phyloP scores from a whole-genome alignment of 1,140 invertebrate genomes.

The Lordiphosa collinella region DNA sequence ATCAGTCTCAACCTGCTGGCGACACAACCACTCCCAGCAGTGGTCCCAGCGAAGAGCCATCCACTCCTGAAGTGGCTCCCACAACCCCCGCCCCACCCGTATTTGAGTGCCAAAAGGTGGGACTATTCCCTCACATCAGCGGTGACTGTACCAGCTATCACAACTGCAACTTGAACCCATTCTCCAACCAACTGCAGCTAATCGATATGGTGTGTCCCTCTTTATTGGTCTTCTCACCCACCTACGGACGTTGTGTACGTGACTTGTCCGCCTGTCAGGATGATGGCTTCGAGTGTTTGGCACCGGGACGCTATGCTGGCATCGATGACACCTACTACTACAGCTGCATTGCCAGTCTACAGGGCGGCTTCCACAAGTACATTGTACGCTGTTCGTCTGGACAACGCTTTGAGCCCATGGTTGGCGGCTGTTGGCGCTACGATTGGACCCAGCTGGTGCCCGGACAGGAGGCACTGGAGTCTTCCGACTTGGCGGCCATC shows the following conservation, averaged over 20 bases:
- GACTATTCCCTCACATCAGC: slow-evolving; percentile 37
- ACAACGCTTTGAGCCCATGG: slow-evolving; percentile 35
- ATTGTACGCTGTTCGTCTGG: slow-evolving; percentile 55
- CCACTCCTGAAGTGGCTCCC: slow-evolving; percentile 13
- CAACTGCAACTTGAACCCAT: slow-evolving; percentile 37
- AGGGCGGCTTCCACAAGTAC: slow-evolving; percentile 56
- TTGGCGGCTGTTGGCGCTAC: slow-evolving; percentile 54
- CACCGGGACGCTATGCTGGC: slow-evolving; percentile 39
- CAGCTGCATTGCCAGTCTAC: slow-evolving; percentile 37
- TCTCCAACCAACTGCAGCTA: slow-evolving; percentile 16
- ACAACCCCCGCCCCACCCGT: slow-evolving; percentile 34
- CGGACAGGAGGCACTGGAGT: slow-evolving; percentile 37
- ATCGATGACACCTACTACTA: slow-evolving; percentile 59
- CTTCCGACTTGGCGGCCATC: slow-evolving; percentile 58
- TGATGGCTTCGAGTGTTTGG: slow-evolving; percentile 38
- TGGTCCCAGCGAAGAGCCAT: neutral
- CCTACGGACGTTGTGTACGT: slow-evolving; percentile 40
- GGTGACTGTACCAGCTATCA: slow-evolving; percentile 54
- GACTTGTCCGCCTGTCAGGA: slow-evolving; percentile 50
- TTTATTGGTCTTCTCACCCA: slow-evolving; percentile 33
- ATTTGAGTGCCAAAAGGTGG: slow-evolving; percentile 39
- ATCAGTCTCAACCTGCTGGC: neutral
- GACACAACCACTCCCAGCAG: too few species aligned
- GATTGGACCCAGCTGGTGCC: slow-evolving; percentile 55
- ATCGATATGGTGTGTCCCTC: slow-evolving; percentile 34